Evolutionary conservation across 2,797 vertebrate species (phyloP).

Genomic region (Pseudochirops corinnae): DNA sequence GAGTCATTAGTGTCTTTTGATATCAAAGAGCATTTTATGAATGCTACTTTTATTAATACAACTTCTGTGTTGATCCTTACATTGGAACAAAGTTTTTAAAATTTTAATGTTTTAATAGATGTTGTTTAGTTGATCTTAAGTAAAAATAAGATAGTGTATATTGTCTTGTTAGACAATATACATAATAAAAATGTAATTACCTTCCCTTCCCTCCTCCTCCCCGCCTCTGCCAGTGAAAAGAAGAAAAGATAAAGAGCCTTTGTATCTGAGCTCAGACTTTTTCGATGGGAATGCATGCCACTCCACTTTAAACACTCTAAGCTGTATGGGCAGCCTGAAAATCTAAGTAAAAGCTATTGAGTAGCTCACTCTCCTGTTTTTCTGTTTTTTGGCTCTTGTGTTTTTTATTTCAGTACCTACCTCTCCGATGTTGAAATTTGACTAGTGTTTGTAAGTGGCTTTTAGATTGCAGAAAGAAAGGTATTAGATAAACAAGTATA

Average conservation of each 20-base stretch:
- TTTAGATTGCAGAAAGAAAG: conserved; percentile 61
- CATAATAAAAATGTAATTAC: conserved; percentile 36
- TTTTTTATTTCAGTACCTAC: conserved; percentile 54
- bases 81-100: not conserved
- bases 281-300: conserved; percentile 23
- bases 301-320: conserved; percentile 38
- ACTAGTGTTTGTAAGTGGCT: conserved; percentile 41
- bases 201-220: not conserved
- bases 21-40: not conserved
- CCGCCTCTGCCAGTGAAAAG: no score
- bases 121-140: not conserved
- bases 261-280: conserved; percentile 46
- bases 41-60: not conserved
- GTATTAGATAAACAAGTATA: conserved; percentile 52
- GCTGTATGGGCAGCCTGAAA: not conserved
- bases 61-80: not conserved
- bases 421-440: conserved; percentile 47
- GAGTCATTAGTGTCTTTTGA: not conserved
- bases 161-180: not conserved
- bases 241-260: conserved; percentile 12
- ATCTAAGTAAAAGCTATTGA: conserved; percentile 22
- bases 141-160: not conserved
- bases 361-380: conserved; percentile 49
- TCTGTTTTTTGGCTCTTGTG: conserved; percentile 39
- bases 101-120: not conserved